Evolutionary conservation across 37 sponge, comb jelly and placozoan genomes (phyloP).

Genomic region (Haliclona indistincta): DNA sequence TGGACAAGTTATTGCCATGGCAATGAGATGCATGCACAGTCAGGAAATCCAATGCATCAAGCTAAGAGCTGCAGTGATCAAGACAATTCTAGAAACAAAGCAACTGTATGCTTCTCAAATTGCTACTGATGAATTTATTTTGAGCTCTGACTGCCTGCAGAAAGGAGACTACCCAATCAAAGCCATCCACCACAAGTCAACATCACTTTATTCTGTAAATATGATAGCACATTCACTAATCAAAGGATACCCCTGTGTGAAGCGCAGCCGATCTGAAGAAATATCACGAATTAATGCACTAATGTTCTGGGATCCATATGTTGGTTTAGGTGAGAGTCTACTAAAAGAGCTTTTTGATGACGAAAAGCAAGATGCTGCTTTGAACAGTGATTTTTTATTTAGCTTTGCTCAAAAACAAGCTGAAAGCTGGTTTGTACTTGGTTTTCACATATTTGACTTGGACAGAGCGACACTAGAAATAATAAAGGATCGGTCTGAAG

Average conservation of each 20-base stretch:
- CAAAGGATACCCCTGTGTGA: too few relatives aligned
- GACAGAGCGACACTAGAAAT: background rate
- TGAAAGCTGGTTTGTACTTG: background rate
- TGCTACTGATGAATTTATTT: background rate
- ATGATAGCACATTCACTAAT: slow-evolving; percentile 7
- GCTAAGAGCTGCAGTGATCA: slow-evolving; percentile 28
- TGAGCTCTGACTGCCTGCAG: slow-evolving; percentile 24
- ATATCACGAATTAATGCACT: background rate
- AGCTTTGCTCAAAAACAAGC: background rate
- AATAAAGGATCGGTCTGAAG: background rate
- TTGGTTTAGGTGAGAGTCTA: slow-evolving; percentile 1
- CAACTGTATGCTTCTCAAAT: slow-evolving; percentile 11
- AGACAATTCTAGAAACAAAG: slow-evolving; percentile 33
- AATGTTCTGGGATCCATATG: slow-evolving; percentile 43
- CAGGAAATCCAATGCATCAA: slow-evolving; percentile 28
- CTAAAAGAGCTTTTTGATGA: background rate
- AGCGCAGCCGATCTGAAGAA: background rate
- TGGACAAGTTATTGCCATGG: slow-evolving; percentile 17
- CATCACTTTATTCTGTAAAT: slow-evolving; percentile 6
- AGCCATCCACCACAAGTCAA: background rate
- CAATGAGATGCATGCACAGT: slow-evolving; percentile 31
- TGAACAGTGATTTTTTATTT: slow-evolving; percentile 13
- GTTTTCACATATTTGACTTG: background rate
- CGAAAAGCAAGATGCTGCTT: background rate
- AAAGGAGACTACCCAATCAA: slow-evolving; percentile 30